Evolutionary conservation across 2,113 vertebrate genomes (phyloP).

Genomic region (Fregata magnificens): DNA sequence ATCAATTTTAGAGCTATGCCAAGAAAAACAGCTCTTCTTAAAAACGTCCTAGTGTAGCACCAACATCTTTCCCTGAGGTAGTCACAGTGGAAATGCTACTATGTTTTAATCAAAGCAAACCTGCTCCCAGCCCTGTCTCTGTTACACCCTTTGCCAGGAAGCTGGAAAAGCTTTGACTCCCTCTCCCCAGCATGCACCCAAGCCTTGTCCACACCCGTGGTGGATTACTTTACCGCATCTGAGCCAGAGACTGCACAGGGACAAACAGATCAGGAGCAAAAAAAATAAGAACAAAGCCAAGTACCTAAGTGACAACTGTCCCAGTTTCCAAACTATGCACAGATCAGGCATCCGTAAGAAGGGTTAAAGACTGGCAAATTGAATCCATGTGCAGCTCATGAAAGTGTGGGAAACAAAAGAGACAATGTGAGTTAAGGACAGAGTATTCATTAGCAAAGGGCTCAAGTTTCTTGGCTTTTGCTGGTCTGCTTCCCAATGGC

Average conservation of each 20-base stretch:
- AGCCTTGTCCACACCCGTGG: background rate
- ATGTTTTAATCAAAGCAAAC: background rate
- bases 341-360: background rate
- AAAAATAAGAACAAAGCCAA: background rate
- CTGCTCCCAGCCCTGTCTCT: background rate
- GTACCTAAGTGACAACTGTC: background rate
- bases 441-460: conserved; percentile 41
- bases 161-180: background rate
- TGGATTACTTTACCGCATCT: background rate
- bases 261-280: background rate
- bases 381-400: conserved; percentile 34
- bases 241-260: background rate
- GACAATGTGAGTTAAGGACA: conserved; percentile 59
- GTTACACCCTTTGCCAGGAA: background rate
- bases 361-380: conserved; percentile 28
- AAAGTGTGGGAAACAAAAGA: conserved; percentile 54
- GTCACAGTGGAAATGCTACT: background rate
- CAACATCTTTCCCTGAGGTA: background rate
- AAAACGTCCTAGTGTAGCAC: background rate
- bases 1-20: background rate
- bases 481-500: conserved; percentile 15
- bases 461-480: conserved; percentile 64
- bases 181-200: background rate
- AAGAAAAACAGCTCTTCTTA: conserved; percentile 10
- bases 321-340: background rate